Evolutionary conservation across 2,113 vertebrate genomes (phyloP).

Genomic region (Stomatorhinus ivindoensis): DNA sequence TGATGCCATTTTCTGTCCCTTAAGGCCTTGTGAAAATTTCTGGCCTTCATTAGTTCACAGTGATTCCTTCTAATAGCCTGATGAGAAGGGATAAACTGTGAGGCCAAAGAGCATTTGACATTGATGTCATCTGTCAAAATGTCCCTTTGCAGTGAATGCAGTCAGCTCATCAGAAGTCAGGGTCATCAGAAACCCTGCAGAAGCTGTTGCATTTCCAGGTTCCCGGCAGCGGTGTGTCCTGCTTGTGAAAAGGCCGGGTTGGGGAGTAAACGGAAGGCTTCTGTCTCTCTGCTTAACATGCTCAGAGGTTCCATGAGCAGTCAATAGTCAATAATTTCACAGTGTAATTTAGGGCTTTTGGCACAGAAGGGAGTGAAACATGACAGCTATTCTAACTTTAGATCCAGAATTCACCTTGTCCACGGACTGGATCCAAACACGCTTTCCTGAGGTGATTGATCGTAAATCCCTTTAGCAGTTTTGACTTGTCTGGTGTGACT

Average conservation of each 20-base stretch:
- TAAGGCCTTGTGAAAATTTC: background rate
- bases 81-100: background rate
- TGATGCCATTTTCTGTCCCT: background rate
- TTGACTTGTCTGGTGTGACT: slow-evolving; percentile 35
- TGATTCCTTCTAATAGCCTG: background rate
- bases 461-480: slow-evolving; percentile 31
- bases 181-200: background rate
- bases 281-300: background rate
- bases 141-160: background rate
- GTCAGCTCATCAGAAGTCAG: too few species aligned
- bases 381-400: background rate
- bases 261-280: background rate
- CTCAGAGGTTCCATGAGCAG: background rate
- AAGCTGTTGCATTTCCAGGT: background rate
- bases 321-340: background rate
- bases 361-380: background rate
- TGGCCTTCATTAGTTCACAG: background rate
- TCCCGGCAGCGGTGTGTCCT: background rate
- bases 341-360: background rate
- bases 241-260: background rate
- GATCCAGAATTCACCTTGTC: background rate
- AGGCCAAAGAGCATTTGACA: background rate
- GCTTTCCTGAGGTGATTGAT: background rate
- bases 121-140: background rate
- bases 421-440: background rate